These are phyloP conservation scores for Lithophane semibrunnea DNA, from an alignment of 2,888 invertebrate genomes.

Conservation along the genomic window DNA sequence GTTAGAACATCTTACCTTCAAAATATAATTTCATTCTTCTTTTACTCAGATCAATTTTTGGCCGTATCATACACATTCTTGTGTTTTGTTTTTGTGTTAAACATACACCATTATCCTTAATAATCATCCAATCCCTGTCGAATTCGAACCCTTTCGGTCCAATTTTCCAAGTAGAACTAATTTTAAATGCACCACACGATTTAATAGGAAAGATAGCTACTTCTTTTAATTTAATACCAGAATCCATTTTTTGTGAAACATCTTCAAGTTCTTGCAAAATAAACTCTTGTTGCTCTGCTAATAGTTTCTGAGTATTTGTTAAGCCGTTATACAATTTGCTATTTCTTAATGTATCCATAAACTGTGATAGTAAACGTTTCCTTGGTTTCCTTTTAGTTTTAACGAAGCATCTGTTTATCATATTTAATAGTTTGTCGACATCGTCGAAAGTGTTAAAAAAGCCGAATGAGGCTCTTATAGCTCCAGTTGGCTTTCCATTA, in stretches of 20 bases:
- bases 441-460: conserved; percentile 95
- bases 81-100: conserved; percentile 97
- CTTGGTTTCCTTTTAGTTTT: conserved; percentile 75
- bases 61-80: conserved; percentile 94
- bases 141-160: conserved; percentile 94
- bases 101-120: conserved; percentile 94
- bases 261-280: conserved; percentile 54
- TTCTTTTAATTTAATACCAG: conserved; percentile 76
- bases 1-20: conserved; percentile 85
- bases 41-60: conserved; percentile 92
- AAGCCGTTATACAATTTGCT: conserved; percentile 64
- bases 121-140: conserved; percentile 98
- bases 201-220: conserved; percentile 95
- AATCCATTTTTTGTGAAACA: conserved; percentile 61
- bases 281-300: conserved; percentile 65
- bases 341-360: conserved; percentile 52
- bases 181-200: conserved; percentile 95
- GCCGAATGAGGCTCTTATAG: conserved; percentile 97
- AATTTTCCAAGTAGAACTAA: conserved; percentile 92
- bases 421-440: conserved; percentile 92
- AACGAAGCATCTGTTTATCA: conserved; percentile 95
- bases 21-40: conserved; percentile 90
- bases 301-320: conserved; percentile 60
- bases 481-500: conserved; percentile 97
- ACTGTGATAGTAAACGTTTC: conserved; percentile 74